phyloP scores from a whole-genome alignment of 2,797 vertebrate species.

The Morus bassanus region DNA sequence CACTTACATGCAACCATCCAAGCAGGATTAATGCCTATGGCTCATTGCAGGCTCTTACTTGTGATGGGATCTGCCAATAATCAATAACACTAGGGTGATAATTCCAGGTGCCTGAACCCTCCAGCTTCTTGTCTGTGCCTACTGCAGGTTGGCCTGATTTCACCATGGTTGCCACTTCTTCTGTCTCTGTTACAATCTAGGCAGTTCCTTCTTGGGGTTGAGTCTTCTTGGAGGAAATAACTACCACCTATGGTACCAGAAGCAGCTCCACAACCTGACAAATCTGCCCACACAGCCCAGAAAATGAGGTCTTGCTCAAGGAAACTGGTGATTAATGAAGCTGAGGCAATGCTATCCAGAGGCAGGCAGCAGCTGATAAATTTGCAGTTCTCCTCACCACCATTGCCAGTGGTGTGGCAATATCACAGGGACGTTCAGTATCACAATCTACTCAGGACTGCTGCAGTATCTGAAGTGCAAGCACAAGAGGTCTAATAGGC shows the following conservation, averaged over 20 bases:
- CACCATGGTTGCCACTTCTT: background rate
- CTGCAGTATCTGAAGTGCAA: background rate
- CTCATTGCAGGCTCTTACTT: background rate
- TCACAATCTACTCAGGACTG: background rate
- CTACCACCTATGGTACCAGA: background rate
- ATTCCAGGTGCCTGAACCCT: background rate
- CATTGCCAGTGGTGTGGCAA: background rate
- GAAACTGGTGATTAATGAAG: background rate
- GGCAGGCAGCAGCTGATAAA: background rate
- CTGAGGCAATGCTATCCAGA: background rate
- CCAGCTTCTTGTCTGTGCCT: background rate
- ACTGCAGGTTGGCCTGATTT: background rate
- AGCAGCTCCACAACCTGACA: background rate
- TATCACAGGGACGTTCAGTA: accelerated
- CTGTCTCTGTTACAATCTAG: background rate
- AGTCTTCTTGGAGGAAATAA: background rate
- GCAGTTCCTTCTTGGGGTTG: background rate
- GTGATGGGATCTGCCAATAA: background rate
- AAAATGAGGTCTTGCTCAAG: background rate
- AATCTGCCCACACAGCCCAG: background rate
- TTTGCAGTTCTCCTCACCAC: background rate
- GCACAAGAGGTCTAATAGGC: background rate
- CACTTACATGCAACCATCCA: background rate
- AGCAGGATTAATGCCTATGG: background rate
- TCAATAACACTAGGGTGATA: background rate